Evolutionary conservation across 2,888 invertebrate genomes (phyloP).

Genomic region (Chalcosyrphus nemorum): DNA sequence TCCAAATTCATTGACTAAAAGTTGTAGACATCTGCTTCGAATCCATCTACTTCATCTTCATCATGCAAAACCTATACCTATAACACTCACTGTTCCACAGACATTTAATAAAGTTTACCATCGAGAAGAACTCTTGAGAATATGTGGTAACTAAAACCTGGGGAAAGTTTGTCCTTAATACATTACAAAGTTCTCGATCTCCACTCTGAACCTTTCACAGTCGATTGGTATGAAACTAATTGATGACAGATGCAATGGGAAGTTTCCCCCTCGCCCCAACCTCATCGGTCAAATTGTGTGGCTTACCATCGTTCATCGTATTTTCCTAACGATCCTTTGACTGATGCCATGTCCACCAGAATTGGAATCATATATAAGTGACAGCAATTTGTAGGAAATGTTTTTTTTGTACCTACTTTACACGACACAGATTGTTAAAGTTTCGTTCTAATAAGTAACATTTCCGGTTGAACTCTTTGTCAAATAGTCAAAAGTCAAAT

Average conservation of each 20-base stretch:
- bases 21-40: not conserved
- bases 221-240: constrained; percentile 60
- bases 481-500: constrained; percentile 20
- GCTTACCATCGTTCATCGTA: not conserved
- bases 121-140: not conserved
- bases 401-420: constrained; percentile 31
- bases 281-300: not conserved
- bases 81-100: not conserved
- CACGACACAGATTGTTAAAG: constrained; percentile 16
- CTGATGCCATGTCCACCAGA: constrained; percentile 26
- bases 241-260: constrained; percentile 59
- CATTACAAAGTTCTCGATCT: not conserved
- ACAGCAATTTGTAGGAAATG: constrained; percentile 59
- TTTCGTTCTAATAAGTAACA: constrained; percentile 29
- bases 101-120: constrained; percentile 22
- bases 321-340: not conserved
- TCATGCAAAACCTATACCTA: not conserved
- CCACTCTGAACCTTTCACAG: constrained; percentile 1
- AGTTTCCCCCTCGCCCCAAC: constrained; percentile 21
- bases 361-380: constrained; percentile 30
- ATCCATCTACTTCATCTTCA: not conserved
- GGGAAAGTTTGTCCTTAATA: constrained; percentile 33
- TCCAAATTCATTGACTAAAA: not conserved
- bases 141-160: not conserved
- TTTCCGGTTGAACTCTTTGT: not conserved